These are phyloP conservation scores for Meteorus sp. DNA, from an alignment of 1,140 invertebrate genomes.

Conservation along the genomic window DNA sequence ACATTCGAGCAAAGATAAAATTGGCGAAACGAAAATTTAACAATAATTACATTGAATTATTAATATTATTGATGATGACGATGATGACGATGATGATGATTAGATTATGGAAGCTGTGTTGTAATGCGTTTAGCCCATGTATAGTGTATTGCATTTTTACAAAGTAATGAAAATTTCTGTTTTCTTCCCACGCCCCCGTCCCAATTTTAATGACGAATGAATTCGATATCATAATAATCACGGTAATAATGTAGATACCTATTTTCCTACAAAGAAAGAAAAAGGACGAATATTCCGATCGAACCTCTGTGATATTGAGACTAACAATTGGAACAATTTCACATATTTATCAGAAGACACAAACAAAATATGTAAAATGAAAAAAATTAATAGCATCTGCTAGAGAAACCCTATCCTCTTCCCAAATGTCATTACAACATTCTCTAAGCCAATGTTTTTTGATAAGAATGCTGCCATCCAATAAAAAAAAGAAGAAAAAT, in stretches of 20 bases:
- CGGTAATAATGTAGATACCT: conserved; percentile 55
- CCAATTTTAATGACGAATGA: conserved; percentile 32
- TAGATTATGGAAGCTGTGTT: conserved; percentile 52
- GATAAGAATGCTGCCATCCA: conserved; percentile 60
- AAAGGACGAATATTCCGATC: conserved; percentile 50
- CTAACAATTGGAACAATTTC: conserved; percentile 53
- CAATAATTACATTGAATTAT: background rate
- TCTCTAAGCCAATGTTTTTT: conserved; percentile 57
- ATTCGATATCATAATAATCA: conserved; percentile 42
- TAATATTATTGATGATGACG: conserved; percentile 7
- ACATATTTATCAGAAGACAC: conserved; percentile 41
- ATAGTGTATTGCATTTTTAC: conserved; percentile 59
- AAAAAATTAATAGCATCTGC: conserved; percentile 37
- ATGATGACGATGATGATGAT: too few relatives aligned
- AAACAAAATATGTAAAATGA: conserved; percentile 18
- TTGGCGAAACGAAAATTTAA: conserved; percentile 8
- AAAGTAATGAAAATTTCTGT: too few relatives aligned
- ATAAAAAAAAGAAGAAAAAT: conserved; percentile 41
- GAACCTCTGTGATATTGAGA: conserved; percentile 58
- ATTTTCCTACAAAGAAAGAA: conserved; percentile 53
- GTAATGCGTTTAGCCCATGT: conserved; percentile 58
- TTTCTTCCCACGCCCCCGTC: too few relatives aligned
- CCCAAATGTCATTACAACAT: conserved; percentile 58
- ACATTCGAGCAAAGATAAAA: conserved; percentile 42
- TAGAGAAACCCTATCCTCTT: conserved; percentile 38